Evolutionary conservation across 2,113 vertebrate species (phyloP).

Genomic region (Corythornis madagascariensis): DNA sequence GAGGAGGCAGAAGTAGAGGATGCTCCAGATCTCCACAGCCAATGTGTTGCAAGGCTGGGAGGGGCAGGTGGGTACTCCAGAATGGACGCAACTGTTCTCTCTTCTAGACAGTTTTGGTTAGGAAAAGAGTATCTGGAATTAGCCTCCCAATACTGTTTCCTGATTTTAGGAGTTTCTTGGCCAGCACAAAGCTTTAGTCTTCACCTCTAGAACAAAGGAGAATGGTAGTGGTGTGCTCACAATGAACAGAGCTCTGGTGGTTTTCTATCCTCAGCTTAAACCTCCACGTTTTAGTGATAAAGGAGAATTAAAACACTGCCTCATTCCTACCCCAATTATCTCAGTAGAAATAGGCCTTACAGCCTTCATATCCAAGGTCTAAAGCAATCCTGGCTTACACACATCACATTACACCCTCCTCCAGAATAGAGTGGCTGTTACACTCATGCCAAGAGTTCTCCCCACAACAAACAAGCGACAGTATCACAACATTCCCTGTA

Average conservation of each 20-base stretch:
- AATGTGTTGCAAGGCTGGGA: neutral
- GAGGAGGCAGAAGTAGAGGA: neutral
- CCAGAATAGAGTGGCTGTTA: neutral
- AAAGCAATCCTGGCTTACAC: neutral
- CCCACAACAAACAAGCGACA: neutral
- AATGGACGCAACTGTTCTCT: neutral
- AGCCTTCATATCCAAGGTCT: neutral
- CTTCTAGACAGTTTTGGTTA: neutral
- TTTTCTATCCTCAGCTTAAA: neutral
- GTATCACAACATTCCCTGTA: neutral
- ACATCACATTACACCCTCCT: neutral
- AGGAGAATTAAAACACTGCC: neutral
- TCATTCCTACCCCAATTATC: neutral
- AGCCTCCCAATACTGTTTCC: neutral
- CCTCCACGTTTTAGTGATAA: neutral
- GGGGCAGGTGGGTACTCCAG: neutral
- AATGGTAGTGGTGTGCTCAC: fast-evolving
- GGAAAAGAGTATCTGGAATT: neutral
- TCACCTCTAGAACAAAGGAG: neutral
- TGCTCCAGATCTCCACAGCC: neutral
- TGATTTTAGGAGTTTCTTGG: neutral
- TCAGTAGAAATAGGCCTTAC: neutral
- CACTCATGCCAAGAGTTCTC: neutral
- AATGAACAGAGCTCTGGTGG: neutral
- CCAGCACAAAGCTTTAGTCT: neutral